These are phyloP conservation scores for Pinctada fucata DNA, from an alignment of 2,888 invertebrate genomes.

Conservation along the genomic window DNA sequence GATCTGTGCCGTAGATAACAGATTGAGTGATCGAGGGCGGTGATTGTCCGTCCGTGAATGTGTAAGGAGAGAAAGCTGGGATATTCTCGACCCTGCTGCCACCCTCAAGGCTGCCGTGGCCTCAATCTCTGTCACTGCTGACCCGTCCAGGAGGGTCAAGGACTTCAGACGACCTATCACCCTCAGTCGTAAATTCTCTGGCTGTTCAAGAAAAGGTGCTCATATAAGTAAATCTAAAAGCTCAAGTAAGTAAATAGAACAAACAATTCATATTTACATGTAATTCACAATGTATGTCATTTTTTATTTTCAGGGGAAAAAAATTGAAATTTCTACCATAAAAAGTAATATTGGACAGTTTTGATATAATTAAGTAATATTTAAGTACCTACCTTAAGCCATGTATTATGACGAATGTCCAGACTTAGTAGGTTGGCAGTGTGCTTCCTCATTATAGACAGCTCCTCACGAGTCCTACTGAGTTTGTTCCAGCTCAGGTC, in stretches of 20 bases:
- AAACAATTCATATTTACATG: not conserved
- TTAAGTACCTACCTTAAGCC: conserved; percentile 70
- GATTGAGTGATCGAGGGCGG: conserved; percentile 68
- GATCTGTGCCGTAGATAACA: conserved; percentile 62
- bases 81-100: conserved; percentile 74
- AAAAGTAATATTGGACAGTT: too few species aligned
- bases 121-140: conserved; percentile 70
- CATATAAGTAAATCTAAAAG: not conserved
- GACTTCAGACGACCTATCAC: conserved; percentile 74
- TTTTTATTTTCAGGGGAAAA: not conserved
- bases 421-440: conserved; percentile 66
- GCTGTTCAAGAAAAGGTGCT: conserved; percentile 55
- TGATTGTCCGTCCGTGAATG: conserved; percentile 68
- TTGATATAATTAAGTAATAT: too few species aligned
- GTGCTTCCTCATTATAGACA: conserved; percentile 73
- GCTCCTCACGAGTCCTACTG: conserved; percentile 70
- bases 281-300: not conserved
- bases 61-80: conserved; percentile 70
- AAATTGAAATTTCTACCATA: too few species aligned
- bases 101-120: conserved; percentile 68
- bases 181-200: conserved; percentile 68
- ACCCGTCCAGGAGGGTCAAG: conserved; percentile 69
- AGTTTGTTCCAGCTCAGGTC: conserved; percentile 75
- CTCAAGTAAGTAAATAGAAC: not conserved
- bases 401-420: conserved; percentile 73